Evolutionary conservation across 2,113 vertebrate species (phyloP), one percentile per base, ranked within the genome.

Genomic region (Dipodomys ordii): DNA sequence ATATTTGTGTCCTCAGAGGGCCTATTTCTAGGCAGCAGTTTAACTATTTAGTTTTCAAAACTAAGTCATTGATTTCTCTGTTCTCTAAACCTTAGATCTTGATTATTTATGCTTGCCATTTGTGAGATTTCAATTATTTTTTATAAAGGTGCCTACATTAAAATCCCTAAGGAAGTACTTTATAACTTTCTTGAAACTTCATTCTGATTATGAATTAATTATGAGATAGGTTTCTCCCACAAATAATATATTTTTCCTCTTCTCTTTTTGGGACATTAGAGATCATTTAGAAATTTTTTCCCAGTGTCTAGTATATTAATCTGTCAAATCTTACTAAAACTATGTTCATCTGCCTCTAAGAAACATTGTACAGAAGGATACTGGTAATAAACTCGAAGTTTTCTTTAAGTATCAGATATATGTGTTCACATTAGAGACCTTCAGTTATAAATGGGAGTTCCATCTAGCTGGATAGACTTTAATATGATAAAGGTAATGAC

Each of bases 31-130:
- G 19, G 30, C 27, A 86, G 16, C 7, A 44, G 16, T 68, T 88
- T 87, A 49, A 89, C 22, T 77, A 15, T 78, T 88, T 92, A 13
- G 25, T 92, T 95, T 94, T 86, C 69, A 71, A 82, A 88, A 82
- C 25, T n/a, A 9, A 83, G 27, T 83, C 57, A 78, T 73, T 30
- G 49, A 82, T 94, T 88, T 65, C 32, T n/a, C 32, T n/a, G 11
- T 8, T 53, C 5, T 83, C 67, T 84, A 80, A 87, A 76, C 11
- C 25, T 92, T 88, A 84, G 23, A 67, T 60, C 67, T 35, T 8
- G 7, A 44, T 76, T 62, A 44, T 87, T 72, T 11, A 81, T n/a
- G 68, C 4, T 65, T 49, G 39, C 11, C 60, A 82, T 90, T 81
- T 81, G 62, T 23, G 4, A 72, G 20, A 84, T 67, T 79, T 20